Percentiles rank a stretch among this genome's conserved stretches.
Conservation (phyloP, 2,113 vertebrate species). For the Indicator indicator region DNA sequence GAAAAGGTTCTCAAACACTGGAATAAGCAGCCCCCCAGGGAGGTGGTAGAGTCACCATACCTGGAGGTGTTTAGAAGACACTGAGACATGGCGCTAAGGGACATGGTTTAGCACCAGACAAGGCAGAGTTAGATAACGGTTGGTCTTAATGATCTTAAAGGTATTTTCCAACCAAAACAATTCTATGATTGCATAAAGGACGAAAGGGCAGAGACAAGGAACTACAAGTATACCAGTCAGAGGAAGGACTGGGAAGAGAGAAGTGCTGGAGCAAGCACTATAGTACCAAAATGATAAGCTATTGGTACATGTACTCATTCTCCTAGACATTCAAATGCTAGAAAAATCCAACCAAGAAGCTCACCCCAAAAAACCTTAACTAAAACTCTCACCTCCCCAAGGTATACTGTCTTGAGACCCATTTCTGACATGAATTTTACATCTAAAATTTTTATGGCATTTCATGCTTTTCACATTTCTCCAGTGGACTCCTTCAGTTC, state of each 20-base stretch:
- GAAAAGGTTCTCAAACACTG: too few relatives aligned
- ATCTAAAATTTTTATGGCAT: neutral
- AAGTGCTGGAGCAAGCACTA: neutral
- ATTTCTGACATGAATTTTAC: neutral
- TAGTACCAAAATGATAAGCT: neutral
- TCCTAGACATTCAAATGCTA: neutral
- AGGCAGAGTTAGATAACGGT: too few relatives aligned
- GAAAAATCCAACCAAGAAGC: neutral
- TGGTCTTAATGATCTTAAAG: too few relatives aligned
- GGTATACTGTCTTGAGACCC: neutral
- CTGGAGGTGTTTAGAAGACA: too few relatives aligned
- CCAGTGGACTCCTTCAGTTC: neutral
- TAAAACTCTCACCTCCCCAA: neutral
- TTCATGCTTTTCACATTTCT: neutral
- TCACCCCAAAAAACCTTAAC: rapidly evolving
- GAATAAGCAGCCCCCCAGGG: too few relatives aligned
- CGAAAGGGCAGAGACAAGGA: neutral
- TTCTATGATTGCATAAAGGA: neutral
- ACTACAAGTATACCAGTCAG: neutral
- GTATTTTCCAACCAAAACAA: too few relatives aligned
- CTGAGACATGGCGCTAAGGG: too few relatives aligned
- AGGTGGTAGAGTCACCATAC: too few relatives aligned
- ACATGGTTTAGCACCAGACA: too few relatives aligned
- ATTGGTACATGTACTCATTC: neutral
- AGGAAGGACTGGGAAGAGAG: neutral